Conservation (phyloP, 2,888 invertebrate genomes). For the Fragum whitleyi region DNA sequence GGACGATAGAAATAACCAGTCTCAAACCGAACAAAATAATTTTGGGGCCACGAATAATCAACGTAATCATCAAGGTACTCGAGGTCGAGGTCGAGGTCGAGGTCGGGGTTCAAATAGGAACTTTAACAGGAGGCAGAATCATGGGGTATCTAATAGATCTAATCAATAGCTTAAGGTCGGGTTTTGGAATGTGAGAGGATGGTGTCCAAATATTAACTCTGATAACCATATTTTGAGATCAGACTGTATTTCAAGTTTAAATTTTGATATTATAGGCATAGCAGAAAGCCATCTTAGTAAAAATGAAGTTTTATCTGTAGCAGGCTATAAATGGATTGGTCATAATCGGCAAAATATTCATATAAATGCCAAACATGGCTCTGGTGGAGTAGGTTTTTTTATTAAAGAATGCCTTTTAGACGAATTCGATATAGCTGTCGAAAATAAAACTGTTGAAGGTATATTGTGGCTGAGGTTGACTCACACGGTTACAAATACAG, state of each 20-base stretch:
- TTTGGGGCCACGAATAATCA: neutral
- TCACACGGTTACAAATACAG: slow-evolving; percentile 3
- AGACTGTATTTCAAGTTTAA: slow-evolving; percentile 10
- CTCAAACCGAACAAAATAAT: neutral
- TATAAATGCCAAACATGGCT: slow-evolving; percentile 30
- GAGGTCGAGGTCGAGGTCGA: neutral
- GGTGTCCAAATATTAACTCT: neutral
- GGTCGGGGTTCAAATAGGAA: neutral
- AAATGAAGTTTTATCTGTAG: slow-evolving; percentile 11
- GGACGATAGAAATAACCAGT: too few relatives aligned
- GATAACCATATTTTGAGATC: slow-evolving; percentile 9
- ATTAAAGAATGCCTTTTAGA: slow-evolving; percentile 7
- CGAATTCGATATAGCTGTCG: slow-evolving; percentile 22
- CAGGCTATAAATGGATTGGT: slow-evolving; percentile 55
- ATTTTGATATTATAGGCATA: slow-evolving; percentile 36
- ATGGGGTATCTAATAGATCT: neutral
- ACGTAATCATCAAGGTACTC: neutral
- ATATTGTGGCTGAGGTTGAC: slow-evolving; percentile 10
- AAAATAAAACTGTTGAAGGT: slow-evolving; percentile 12
- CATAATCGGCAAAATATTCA: slow-evolving; percentile 38
- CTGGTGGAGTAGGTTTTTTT: slow-evolving; percentile 41
- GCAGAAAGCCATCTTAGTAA: slow-evolving; percentile 38
- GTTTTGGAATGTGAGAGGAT: slow-evolving; percentile 24
- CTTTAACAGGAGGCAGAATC: neutral
- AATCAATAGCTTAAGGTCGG: slow-evolving; percentile 1